phyloP scores from a whole-genome alignment of 2,888 invertebrate genomes.

The Callyntrura guangdongensis region DNA sequence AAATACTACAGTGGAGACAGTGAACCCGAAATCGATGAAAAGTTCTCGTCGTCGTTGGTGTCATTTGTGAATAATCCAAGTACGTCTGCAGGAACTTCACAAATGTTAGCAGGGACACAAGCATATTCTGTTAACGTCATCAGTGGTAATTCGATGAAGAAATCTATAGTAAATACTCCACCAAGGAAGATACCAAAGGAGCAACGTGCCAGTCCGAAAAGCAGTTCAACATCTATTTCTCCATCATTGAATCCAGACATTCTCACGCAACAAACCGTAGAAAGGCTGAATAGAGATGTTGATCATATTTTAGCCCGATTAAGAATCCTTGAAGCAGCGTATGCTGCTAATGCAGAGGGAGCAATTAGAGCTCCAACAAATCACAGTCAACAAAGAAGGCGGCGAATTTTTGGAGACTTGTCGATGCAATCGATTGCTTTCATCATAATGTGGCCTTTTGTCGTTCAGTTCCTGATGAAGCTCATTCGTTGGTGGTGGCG shows the following conservation, averaged over 20 bases:
- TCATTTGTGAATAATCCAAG: slow-evolving; percentile 28
- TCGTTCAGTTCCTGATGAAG: slow-evolving; percentile 86
- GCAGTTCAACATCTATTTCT: neutral
- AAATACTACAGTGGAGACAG: slow-evolving; percentile 85
- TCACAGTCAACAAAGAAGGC: slow-evolving; percentile 86
- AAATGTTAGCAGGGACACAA: slow-evolving; percentile 20
- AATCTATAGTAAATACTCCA: slow-evolving; percentile 34
- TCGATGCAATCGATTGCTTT: slow-evolving; percentile 88
- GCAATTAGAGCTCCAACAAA: slow-evolving; percentile 84
- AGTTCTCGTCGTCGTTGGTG: slow-evolving; percentile 21
- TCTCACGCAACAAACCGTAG: slow-evolving; percentile 81
- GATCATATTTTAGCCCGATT: slow-evolving; percentile 83
- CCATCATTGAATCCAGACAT: slow-evolving; percentile 43
- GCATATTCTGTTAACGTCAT: neutral
- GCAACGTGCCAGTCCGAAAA: slow-evolving; percentile 42
- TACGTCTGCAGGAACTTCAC: slow-evolving; percentile 42
- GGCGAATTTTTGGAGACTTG: slow-evolving; percentile 89
- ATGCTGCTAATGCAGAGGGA: slow-evolving; percentile 76
- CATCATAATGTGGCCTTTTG: slow-evolving; percentile 90
- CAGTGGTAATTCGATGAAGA: slow-evolving; percentile 1
- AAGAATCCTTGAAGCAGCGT: slow-evolving; percentile 83
- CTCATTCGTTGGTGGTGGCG: slow-evolving; percentile 82
- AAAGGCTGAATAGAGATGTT: slow-evolving; percentile 83
- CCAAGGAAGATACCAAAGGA: slow-evolving; percentile 45
- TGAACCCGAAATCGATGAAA: slow-evolving; percentile 80